Base-by-base conservation (phyloP, 2,113 vertebrate genomes). In the Phyllostomus hastatus region DNA sequence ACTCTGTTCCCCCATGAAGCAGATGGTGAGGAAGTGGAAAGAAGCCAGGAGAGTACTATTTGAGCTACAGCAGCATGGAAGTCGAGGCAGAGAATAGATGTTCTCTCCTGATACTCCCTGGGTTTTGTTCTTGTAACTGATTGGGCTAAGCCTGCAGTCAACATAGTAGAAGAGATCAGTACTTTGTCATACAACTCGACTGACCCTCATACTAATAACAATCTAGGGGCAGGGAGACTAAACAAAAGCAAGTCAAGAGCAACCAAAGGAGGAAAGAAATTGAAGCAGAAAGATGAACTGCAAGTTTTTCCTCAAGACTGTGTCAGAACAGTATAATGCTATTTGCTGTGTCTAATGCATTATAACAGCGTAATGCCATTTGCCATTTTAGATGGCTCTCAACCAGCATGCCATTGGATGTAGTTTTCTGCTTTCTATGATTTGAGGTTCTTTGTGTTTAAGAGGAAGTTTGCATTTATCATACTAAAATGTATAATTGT, bases 381-480 rank as follows among this genome's bases (percentile, higher is more conserved):
- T 57, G 19, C n/a, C 85, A 4, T 61, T 92, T 93, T 88, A 72
- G 46, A 35, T 72, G 5, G 35, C 76, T 94, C 7, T 83, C 20
- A 70, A 90, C 54, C 76, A 87, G 35, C 20, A 35, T 46, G 35
- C 50, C 46, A n/a, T 89, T 78, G 20, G n/a, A 59, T 79, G n/a
- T 69, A 7, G 5, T 33, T 64, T 72, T 81, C 24, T 28, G 3
- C 5, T 61, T 93, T 90, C 81, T 48, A 41, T 84, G 26, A 75
- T 64, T 78, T 92, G 72, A 89, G 28, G 48, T 57, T 66, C 28
- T 90, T 93, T 64, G 41, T 66, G 73, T 88, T 91, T 93, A 88
- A 84, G 75, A 72, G 19, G 57, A 93, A 81, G 46, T 95, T 66
- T 93, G 15, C 6, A 52, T n/a, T 84, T 72, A 67, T 81, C 16